Conservation (phyloP, 92 coral and sea anemone genomes). For the Bergia puertoricense region DNA sequence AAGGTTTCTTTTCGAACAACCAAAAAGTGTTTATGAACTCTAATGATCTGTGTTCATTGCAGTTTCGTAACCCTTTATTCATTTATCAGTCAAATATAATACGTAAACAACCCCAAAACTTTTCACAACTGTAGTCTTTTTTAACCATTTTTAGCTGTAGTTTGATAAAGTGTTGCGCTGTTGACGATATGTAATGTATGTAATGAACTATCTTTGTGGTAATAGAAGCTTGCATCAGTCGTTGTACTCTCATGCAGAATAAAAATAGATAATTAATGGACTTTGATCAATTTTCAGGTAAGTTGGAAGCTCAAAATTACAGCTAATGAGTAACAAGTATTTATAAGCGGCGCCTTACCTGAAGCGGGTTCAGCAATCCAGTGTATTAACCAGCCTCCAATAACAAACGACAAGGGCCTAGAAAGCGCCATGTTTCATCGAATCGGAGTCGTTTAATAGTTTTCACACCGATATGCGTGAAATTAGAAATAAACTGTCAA, state of each 20-base stretch:
- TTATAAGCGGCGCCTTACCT: slow-evolving; percentile 5
- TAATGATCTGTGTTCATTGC: background rate
- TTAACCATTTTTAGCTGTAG: background rate
- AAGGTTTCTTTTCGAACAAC: background rate
- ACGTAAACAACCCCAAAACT: background rate
- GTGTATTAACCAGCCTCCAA: slow-evolving; percentile 1
- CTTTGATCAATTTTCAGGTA: too few species aligned
- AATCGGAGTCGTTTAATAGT: background rate
- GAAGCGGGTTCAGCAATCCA: background rate
- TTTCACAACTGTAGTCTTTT: background rate
- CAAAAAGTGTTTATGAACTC: too few species aligned
- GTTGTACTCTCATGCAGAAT: too few species aligned
- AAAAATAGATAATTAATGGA: too few species aligned
- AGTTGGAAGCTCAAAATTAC: background rate
- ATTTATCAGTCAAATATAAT: background rate
- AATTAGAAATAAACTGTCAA: background rate
- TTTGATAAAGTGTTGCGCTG: background rate
- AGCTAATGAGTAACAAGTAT: background rate
- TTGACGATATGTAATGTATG: too few species aligned
- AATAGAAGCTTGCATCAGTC: too few species aligned
- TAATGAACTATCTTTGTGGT: too few species aligned
- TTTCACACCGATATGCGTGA: background rate
- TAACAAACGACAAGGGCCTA: background rate
- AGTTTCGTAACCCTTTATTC: background rate
- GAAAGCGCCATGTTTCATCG: slow-evolving; percentile 11